phyloP scores from a whole-genome alignment of 2,888 invertebrate genomes.

The Meloe dianella region DNA sequence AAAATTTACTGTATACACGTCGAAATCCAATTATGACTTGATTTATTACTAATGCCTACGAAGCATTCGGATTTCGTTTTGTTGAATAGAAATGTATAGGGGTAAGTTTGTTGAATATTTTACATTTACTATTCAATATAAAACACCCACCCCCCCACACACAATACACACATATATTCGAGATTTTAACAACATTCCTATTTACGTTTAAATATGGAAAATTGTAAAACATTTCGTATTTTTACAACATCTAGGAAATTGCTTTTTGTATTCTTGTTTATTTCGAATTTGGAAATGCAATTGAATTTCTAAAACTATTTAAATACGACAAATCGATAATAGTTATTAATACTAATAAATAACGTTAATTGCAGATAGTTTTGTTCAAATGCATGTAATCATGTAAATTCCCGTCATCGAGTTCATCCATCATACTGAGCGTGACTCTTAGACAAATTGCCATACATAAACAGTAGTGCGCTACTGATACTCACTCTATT shows the following conservation, averaged over 20 bases:
- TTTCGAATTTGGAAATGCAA: background rate
- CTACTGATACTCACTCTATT: background rate
- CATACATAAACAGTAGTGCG: constrained; percentile 9
- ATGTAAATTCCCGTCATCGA: constrained; percentile 37
- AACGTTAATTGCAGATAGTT: constrained; percentile 30
- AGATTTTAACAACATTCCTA: background rate
- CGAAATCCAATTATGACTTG: constrained; percentile 37
- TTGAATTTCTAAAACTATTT: background rate
- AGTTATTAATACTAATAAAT: no score
- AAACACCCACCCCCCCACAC: constrained; percentile 14
- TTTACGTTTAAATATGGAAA: background rate
- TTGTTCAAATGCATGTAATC: constrained; percentile 33
- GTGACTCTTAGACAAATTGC: constrained; percentile 40
- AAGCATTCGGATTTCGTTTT: constrained; percentile 18
- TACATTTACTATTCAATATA: constrained; percentile 26
- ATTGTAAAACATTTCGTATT: constrained; percentile 4
- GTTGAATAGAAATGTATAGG: background rate
- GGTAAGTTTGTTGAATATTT: constrained; percentile 7
- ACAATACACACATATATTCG: background rate
- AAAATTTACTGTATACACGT: constrained; percentile 26
- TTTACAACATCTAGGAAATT: constrained; percentile 12
- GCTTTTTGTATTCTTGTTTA: background rate
- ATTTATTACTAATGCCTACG: constrained; percentile 36
- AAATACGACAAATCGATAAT: no score
- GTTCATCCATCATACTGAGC: constrained; percentile 39